A percentile compares a stretch with the other conserved stretches of the same genome.
These are phyloP conservation scores for Neomonachus schauinslandi DNA, from an alignment of 2,113 vertebrate species.

Conservation along the genomic window DNA sequence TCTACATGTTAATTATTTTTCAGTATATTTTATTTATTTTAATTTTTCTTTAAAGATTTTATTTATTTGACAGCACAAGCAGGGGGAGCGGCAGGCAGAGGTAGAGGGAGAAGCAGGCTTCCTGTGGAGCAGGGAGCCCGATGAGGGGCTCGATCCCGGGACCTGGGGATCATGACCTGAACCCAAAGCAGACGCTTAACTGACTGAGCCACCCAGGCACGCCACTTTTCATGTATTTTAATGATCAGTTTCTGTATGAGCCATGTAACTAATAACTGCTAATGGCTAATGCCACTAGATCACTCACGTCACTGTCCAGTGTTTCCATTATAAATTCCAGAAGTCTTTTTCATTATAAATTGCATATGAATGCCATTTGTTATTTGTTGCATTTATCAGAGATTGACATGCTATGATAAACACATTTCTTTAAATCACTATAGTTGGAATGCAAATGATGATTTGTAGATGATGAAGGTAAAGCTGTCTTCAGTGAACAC, in stretches of 20 bases:
- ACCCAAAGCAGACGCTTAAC: too few relatives aligned
- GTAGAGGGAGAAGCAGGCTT: too few relatives aligned
- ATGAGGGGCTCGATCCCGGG: too few relatives aligned
- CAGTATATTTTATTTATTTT: background rate
- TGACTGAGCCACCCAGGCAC: too few relatives aligned
- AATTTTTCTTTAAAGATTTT: too few relatives aligned
- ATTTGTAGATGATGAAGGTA: background rate
- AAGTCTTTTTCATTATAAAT: background rate
- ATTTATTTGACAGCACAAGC: too few relatives aligned
- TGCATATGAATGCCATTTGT: background rate
- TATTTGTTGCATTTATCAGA: background rate
- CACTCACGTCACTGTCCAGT: background rate
- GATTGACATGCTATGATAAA: background rate
- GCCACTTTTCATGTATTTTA: background rate
- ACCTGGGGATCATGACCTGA: too few relatives aligned
- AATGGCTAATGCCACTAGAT: background rate
- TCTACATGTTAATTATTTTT: background rate
- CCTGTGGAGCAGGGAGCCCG: too few relatives aligned
- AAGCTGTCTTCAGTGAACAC: background rate
- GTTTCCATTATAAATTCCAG: constrained; percentile 14
- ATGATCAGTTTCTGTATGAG: background rate
- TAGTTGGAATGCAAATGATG: background rate
- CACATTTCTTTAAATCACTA: background rate
- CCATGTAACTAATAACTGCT: background rate
- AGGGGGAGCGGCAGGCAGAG: too few relatives aligned